Percentiles rank a stretch among this genome's conserved stretches.
Evolutionary conservation across 2,888 invertebrate genomes (phyloP).

Genomic region (Sycophila texana): DNA sequence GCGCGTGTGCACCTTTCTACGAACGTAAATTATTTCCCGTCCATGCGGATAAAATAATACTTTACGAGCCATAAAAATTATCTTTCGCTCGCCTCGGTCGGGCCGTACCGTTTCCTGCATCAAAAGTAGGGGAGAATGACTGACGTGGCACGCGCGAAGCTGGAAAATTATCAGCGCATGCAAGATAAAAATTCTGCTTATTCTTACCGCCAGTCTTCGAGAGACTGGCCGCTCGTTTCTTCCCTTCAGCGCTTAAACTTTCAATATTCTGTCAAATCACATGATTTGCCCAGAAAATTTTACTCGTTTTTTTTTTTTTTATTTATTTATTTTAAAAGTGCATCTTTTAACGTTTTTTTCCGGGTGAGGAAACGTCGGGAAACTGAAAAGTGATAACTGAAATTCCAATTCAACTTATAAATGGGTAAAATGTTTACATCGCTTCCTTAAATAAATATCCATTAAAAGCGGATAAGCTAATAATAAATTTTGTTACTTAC

Average conservation of each 20-base stretch:
- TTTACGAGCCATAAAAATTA: not conserved
- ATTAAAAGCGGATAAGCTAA: too few species aligned
- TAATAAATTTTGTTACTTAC: too few species aligned
- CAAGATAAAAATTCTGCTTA: not conserved
- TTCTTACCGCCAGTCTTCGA: too few species aligned
- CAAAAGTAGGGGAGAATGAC: not conserved
- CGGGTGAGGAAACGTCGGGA: too few species aligned
- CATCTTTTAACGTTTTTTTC: too few species aligned
- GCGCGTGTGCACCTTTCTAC: not conserved
- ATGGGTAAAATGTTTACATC: too few species aligned
- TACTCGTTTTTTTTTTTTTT: not conserved
- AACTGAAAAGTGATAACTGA: too few species aligned
- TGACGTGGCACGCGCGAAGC: not conserved
- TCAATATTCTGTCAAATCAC: not conserved
- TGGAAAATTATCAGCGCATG: not conserved
- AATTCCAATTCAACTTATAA: too few species aligned
- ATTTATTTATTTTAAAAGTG: not conserved
- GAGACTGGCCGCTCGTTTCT: too few species aligned
- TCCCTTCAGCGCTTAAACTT: too few species aligned
- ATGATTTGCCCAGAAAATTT: not conserved
- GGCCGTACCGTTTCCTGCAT: not conserved
- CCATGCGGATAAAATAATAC: not conserved
- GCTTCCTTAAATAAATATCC: too few species aligned
- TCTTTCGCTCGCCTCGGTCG: not conserved
- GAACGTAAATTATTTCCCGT: constrained; percentile 1